Conservation (phyloP, 2,888 invertebrate genomes). For the Pristionchus maxplancki region DNA sequence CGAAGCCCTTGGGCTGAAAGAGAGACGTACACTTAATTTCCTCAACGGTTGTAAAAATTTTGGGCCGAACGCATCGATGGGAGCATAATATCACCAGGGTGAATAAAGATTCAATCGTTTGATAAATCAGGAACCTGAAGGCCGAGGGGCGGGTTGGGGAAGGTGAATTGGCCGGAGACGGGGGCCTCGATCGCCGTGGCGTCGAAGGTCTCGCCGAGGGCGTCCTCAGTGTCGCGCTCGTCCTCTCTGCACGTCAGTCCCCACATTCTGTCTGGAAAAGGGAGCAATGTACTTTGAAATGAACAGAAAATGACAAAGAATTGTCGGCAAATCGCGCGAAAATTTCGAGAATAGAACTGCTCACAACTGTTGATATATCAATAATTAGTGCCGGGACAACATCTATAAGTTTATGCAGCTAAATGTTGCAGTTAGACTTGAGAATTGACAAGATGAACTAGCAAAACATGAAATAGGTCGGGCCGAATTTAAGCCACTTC, state of each 20-base stretch:
- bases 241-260: conserved; percentile 64
- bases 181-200: conserved; percentile 63
- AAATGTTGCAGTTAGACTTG: background rate
- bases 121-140: too few relatives aligned
- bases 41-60: too few relatives aligned
- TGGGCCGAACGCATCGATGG: too few relatives aligned
- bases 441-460: background rate
- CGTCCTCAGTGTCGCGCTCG: conserved; percentile 58
- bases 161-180: conserved; percentile 60
- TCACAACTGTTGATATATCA: too few relatives aligned
- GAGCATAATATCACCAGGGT: too few relatives aligned
- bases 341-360: too few relatives aligned
- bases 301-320: too few relatives aligned
- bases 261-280: conserved; percentile 57
- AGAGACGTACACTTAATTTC: too few relatives aligned
- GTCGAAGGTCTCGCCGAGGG: conserved; percentile 60
- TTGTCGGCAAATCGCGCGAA: too few relatives aligned
- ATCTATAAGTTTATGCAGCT: too few relatives aligned
- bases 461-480: background rate
- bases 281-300: background rate
- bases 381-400: too few relatives aligned
- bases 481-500: background rate
- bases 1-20: conserved; percentile 73
- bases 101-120: too few relatives aligned
- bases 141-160: conserved; percentile 69